Percentiles rank a stretch among this genome's conserved stretches.
These are phyloP conservation scores for Cylloceria caligata DNA, from an alignment of 2,888 invertebrate genomes.

Conservation along the genomic window DNA sequence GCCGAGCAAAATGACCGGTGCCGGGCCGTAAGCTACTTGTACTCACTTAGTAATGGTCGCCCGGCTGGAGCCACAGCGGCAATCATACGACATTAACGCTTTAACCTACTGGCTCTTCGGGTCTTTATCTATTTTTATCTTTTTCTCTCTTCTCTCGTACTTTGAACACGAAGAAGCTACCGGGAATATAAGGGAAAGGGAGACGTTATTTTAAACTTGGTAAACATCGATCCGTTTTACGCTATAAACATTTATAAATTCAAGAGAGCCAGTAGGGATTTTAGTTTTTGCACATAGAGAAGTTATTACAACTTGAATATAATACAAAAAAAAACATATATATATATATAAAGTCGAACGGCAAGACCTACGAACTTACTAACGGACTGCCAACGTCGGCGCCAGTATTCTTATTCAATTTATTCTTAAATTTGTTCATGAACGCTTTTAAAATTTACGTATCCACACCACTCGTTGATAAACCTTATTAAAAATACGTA, in stretches of 20 bases:
- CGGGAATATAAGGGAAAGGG: slow-evolving; percentile 36
- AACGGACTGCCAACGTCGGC: neutral
- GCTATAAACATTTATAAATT: neutral
- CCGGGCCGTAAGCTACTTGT: slow-evolving; percentile 65
- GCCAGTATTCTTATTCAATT: neutral
- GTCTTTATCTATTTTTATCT: slow-evolving; percentile 53
- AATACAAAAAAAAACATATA: neutral
- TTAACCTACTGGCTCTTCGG: slow-evolving; percentile 76
- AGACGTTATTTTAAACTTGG: slow-evolving; percentile 28
- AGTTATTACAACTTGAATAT: neutral
- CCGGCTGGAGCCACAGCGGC: slow-evolving; percentile 77
- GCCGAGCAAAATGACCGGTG: slow-evolving; percentile 40
- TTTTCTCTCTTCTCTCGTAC: neutral
- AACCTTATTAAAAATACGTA: slow-evolving; percentile 3
- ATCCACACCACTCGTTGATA: slow-evolving; percentile 15
- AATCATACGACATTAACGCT: slow-evolving; percentile 81
- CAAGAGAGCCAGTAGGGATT: neutral
- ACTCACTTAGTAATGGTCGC: slow-evolving; percentile 69
- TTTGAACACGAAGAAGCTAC: slow-evolving; percentile 17
- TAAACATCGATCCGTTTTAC: neutral
- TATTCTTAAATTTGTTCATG: neutral
- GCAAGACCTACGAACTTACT: neutral
- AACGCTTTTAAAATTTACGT: neutral
- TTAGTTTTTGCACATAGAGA: neutral
- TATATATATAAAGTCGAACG: too few species aligned